Percentiles rank a stretch among this genome's conserved stretches.
Evolutionary conservation across 2,113 vertebrate genomes (phyloP).

Genomic region (Progne subis): DNA sequence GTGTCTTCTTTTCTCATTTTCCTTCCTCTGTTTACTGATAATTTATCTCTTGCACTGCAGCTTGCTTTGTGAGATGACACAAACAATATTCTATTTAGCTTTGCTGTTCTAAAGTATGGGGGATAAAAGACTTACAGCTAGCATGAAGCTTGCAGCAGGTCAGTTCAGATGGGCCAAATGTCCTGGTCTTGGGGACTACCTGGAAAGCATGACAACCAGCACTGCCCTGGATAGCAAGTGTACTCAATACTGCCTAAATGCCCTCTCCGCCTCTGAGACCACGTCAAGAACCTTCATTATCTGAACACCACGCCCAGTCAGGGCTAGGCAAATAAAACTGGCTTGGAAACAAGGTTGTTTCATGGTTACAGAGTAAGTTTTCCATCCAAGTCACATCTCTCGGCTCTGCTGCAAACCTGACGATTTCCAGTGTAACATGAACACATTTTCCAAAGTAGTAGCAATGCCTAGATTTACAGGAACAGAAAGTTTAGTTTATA

Average conservation of each 20-base stretch:
- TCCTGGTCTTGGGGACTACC: rapidly evolving
- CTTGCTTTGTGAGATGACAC: rapidly evolving
- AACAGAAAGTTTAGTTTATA: neutral
- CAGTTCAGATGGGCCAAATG: neutral
- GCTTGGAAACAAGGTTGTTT: neutral
- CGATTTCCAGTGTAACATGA: neutral
- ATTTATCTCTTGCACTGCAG: neutral
- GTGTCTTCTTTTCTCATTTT: neutral
- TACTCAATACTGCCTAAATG: neutral
- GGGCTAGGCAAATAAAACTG: neutral
- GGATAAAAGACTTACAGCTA: neutral
- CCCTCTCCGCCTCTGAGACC: neutral
- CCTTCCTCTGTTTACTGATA: neutral
- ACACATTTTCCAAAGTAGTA: neutral
- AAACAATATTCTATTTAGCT: neutral
- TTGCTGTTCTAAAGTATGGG: neutral
- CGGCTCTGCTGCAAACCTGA: neutral
- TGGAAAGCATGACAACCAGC: neutral
- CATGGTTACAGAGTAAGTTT: neutral
- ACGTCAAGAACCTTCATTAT: neutral
- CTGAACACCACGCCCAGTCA: neutral
- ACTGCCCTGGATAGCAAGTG: neutral
- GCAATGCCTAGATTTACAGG: neutral
- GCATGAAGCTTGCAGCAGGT: neutral
- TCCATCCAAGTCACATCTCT: neutral